Conservation (phyloP, 2,113 vertebrate genomes). For the Pogonocichla stellata region DNA sequence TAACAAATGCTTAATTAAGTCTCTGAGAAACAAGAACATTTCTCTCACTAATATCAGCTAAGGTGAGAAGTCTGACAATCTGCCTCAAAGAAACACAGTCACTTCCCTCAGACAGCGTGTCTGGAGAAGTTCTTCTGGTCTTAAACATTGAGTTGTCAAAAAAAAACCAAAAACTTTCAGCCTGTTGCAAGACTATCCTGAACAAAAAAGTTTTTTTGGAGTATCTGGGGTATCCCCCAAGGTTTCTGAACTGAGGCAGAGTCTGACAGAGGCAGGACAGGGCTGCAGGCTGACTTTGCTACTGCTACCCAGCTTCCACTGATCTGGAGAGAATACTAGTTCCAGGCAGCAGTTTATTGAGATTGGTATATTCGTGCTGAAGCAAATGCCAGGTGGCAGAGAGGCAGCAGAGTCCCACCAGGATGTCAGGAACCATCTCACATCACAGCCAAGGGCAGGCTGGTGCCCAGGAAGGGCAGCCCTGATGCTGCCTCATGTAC, state of each 20-base stretch:
- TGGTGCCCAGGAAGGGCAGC: background rate
- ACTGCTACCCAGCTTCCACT: accelerated
- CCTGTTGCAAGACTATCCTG: background rate
- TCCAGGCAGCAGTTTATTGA: background rate
- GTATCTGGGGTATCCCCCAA: background rate
- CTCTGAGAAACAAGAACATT: background rate
- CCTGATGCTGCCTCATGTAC: accelerated
- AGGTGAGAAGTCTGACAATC: constrained; percentile 17
- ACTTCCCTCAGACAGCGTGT: background rate
- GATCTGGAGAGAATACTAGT: background rate
- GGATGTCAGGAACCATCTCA: background rate
- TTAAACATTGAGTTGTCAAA: background rate
- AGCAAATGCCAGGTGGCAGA: background rate
- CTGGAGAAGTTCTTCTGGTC: background rate
- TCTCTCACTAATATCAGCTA: background rate
- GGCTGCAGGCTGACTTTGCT: background rate
- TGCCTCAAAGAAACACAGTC: background rate
- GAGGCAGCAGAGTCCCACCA: background rate
- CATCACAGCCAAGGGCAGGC: background rate
- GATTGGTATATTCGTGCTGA: background rate
- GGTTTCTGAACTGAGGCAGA: background rate
- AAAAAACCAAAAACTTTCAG: background rate
- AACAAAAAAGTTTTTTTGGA: background rate
- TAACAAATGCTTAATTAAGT: constrained; percentile 32
- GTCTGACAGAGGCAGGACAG: background rate